Evolutionary conservation across 2,113 vertebrate species (phyloP).

Genomic region (Ranitomeya imitator): DNA sequence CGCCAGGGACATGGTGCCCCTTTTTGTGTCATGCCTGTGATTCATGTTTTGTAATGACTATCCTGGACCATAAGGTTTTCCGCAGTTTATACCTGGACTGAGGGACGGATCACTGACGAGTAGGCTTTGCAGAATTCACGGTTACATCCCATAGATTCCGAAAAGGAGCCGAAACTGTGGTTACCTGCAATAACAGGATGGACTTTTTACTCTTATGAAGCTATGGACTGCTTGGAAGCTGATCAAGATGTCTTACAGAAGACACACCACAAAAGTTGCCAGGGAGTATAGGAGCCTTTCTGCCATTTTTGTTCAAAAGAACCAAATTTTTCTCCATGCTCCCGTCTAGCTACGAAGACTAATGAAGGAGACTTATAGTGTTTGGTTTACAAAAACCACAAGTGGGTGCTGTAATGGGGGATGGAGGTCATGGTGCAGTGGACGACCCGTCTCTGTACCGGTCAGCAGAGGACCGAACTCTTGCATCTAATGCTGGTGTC

Average conservation of each 20-base stretch:
- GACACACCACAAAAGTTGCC: background rate
- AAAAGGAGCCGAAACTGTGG: background rate
- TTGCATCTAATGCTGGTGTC: slow-evolving; percentile 2
- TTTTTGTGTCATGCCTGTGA: slow-evolving; percentile 5
- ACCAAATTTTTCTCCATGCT: background rate
- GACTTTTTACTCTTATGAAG: background rate
- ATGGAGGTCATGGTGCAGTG: background rate
- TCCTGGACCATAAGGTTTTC: background rate
- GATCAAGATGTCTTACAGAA: background rate
- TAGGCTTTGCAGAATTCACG: background rate
- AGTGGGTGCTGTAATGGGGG: background rate
- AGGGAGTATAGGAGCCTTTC: background rate
- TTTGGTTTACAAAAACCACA: background rate
- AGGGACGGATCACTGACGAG: background rate
- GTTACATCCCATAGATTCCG: background rate
- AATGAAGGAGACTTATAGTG: background rate
- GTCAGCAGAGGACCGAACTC: background rate
- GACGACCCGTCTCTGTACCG: background rate
- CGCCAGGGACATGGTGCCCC: slow-evolving; percentile 1
- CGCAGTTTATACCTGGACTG: background rate
- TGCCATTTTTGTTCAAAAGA: background rate
- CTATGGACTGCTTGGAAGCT: background rate
- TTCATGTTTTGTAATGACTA: slow-evolving; percentile 21
- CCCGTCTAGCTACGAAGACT: background rate
- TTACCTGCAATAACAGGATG: slow-evolving; percentile 29